These are phyloP conservation scores for Pogonocichla stellata DNA, from an alignment of 2,113 vertebrate species.

Conservation along the genomic window DNA sequence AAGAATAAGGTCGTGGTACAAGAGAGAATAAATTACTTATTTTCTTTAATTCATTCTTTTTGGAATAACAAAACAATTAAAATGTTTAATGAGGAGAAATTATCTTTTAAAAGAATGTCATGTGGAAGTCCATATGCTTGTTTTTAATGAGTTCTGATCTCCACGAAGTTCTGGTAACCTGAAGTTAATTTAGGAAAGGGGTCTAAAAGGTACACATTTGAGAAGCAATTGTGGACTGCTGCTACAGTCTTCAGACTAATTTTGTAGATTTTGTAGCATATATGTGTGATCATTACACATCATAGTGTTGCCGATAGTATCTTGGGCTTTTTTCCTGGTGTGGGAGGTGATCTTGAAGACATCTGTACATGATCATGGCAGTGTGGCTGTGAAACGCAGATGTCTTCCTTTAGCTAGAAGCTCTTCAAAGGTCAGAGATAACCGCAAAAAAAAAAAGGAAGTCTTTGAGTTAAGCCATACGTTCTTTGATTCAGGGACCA, in stretches of 20 bases:
- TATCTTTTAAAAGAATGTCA: neutral
- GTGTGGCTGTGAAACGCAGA: neutral
- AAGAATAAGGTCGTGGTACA: neutral
- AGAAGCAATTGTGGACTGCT: neutral
- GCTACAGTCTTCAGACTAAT: neutral
- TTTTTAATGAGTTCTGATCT: neutral
- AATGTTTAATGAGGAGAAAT: neutral
- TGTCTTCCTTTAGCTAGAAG: neutral
- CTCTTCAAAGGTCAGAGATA: neutral
- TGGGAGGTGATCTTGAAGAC: conserved; percentile 5
- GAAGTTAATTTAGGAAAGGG: neutral
- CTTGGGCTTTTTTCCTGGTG: neutral
- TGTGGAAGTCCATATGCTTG: neutral
- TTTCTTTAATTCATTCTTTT: neutral
- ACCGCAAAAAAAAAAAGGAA: neutral
- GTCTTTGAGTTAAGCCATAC: neutral
- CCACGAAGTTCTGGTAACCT: neutral
- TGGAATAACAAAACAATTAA: neutral
- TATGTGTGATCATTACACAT: neutral
- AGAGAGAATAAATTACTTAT: neutral
- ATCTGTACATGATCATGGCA: neutral
- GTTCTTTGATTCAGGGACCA: neutral
- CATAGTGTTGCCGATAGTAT: neutral
- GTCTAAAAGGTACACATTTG: neutral
- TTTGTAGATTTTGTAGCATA: neutral